A percentile compares a stretch with the other conserved stretches of the same genome.
Conservation (phyloP, 2,113 vertebrate species). For the Xerus inauris region DNA sequence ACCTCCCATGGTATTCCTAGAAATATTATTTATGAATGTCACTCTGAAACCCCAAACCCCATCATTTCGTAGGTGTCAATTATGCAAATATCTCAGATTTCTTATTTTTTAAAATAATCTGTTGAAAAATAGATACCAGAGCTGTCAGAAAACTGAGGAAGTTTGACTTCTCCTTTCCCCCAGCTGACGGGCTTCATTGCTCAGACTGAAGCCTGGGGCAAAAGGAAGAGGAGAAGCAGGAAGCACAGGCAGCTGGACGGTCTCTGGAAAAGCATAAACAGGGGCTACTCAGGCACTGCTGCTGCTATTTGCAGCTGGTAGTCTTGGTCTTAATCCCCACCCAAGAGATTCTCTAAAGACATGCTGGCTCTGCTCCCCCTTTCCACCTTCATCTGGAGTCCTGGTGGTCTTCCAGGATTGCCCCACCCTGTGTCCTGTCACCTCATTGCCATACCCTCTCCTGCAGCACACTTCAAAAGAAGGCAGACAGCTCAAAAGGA, state of each 20-base stretch:
- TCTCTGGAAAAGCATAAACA: not conserved
- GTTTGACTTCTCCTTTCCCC: not conserved
- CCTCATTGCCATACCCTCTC: not conserved
- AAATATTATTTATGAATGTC: not conserved
- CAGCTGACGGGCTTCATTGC: not conserved
- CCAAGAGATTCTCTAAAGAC: not conserved
- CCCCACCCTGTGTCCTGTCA: not conserved
- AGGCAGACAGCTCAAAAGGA: not conserved
- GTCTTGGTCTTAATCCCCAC: not conserved
- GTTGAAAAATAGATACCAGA: not conserved
- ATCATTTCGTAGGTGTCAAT: not conserved
- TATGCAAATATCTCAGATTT: not conserved
- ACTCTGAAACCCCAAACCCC: not conserved
- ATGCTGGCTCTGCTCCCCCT: not conserved
- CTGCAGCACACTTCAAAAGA: not conserved
- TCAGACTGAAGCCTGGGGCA: not conserved
- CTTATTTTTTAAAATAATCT: not conserved
- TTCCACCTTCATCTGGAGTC: not conserved
- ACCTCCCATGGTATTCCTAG: not conserved
- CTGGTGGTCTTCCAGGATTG: not conserved
- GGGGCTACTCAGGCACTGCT: not conserved
- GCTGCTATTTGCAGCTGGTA: not conserved
- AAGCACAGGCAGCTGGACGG: not conserved
- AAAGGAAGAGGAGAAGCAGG: not conserved
- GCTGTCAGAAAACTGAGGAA: not conserved